These are phyloP conservation scores for Lasioglossum leucozonium DNA, from an alignment of 2,888 invertebrate genomes.

Conservation along the genomic window DNA sequence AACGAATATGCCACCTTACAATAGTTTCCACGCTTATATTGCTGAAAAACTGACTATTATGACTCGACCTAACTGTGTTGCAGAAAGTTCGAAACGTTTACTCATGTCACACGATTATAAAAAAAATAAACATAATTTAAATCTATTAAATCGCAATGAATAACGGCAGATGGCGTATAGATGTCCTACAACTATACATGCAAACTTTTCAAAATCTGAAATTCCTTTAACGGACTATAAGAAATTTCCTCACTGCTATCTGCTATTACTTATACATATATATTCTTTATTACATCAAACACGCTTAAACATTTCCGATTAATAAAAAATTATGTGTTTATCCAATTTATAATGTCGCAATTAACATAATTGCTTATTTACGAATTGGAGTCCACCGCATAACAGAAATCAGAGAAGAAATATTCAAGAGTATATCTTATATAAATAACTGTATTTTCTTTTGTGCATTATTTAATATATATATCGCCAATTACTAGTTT, in stretches of 20 bases:
- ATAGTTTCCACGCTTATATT: slow-evolving; percentile 5
- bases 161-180: slow-evolving; percentile 38
- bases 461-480: neutral
- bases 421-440: neutral
- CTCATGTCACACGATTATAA: slow-evolving; percentile 18
- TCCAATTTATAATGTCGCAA: neutral
- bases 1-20: slow-evolving; percentile 7
- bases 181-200: neutral
- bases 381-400: neutral
- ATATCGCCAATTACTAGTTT: neutral
- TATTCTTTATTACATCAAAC: neutral
- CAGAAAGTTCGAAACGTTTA: slow-evolving; percentile 19
- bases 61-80: slow-evolving; percentile 27
- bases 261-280: neutral
- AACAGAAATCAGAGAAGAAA: neutral
- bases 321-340: neutral
- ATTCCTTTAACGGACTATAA: neutral
- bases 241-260: neutral
- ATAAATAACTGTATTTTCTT: neutral
- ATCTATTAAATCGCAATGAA: slow-evolving; percentile 34
- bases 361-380: neutral
- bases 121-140: slow-evolving; percentile 49
- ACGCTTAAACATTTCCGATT: neutral
- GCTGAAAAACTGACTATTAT: neutral
- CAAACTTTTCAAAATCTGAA: neutral